Evolutionary conservation across 2,113 vertebrate species (phyloP).

Genomic region (Conger conger): DNA sequence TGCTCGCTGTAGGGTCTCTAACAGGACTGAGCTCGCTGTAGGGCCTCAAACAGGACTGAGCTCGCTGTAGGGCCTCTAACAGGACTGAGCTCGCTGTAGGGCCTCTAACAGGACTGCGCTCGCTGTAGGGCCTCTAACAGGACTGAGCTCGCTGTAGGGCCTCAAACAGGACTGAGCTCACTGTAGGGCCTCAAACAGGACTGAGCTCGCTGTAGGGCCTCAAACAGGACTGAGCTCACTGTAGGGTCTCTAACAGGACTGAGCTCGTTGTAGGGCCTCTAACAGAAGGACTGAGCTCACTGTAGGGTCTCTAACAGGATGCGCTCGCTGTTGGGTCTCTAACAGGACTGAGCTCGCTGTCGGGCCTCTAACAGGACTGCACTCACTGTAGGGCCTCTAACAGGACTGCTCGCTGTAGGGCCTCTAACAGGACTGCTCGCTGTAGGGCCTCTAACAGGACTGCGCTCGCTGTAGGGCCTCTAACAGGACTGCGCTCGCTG

Average conservation of each 20-base stretch:
- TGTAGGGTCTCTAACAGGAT: slow-evolving; percentile 5
- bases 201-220: too few relatives aligned
- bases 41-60: slow-evolving; percentile 13
- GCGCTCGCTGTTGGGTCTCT: too few relatives aligned
- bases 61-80: slow-evolving; percentile 16
- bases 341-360: slow-evolving; percentile 27
- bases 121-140: slow-evolving; percentile 8
- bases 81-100: too few relatives aligned
- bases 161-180: slow-evolving; percentile 14
- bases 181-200: slow-evolving; percentile 14
- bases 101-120: slow-evolving; percentile 17
- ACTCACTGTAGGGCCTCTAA: too few relatives aligned
- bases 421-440: not conserved
- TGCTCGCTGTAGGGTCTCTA: slow-evolving; percentile 16
- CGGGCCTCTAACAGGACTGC: not conserved
- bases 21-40: too few relatives aligned
- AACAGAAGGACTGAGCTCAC: slow-evolving; percentile 26
- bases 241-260: slow-evolving; percentile 6
- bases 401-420: slow-evolving; percentile 22
- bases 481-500: too few relatives aligned
- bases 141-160: too few relatives aligned
- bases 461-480: slow-evolving; percentile 24
- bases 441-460: not conserved
- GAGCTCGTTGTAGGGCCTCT: too few relatives aligned
- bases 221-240: slow-evolving; percentile 21